These are phyloP conservation scores for Diplosoma virens DNA, from an alignment of 23 tunicate species.

Conservation along the genomic window DNA sequence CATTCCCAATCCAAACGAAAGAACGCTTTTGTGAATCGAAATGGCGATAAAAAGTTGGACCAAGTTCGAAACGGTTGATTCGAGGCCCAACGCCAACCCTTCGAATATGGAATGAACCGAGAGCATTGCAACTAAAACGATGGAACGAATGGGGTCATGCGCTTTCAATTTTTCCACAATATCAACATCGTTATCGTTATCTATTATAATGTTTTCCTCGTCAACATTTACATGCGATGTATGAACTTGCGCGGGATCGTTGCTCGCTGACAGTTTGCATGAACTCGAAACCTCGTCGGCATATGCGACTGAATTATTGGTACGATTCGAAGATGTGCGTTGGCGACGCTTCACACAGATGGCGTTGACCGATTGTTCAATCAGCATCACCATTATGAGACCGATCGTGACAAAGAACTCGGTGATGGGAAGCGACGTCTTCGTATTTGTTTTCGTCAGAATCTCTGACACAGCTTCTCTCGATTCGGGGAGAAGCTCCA, in stretches of 20 bases:
- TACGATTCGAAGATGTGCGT: background rate
- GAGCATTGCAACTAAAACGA: conserved; percentile 53
- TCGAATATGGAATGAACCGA: conserved; percentile 86
- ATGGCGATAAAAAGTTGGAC: conserved; percentile 61
- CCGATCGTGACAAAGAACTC: conserved; percentile 63
- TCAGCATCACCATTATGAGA: conserved; percentile 65
- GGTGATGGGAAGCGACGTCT: conserved; percentile 52
- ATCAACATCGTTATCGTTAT: background rate
- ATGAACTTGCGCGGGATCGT: background rate
- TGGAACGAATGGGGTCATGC: conserved; percentile 26
- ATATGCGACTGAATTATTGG: background rate
- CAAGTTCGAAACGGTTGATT: conserved; percentile 19
- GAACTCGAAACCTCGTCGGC: background rate
- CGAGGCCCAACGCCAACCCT: conserved; percentile 78
- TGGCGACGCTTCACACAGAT: conserved; percentile 2
- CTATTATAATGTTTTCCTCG: too few relatives aligned
- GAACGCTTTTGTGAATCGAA: conserved; percentile 63
- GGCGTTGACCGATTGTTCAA: conserved; percentile 49
- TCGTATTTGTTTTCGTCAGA: conserved; percentile 4
- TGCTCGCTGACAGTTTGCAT: background rate
- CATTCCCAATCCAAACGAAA: conserved; percentile 77
- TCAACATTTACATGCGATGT: background rate
- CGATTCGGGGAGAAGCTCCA: conserved; percentile 72
- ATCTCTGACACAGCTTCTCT: conserved; percentile 31
- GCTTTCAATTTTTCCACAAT: background rate